These are phyloP conservation scores for Morpho helenor DNA, from an alignment of 2,888 invertebrate species.

Conservation along the genomic window DNA sequence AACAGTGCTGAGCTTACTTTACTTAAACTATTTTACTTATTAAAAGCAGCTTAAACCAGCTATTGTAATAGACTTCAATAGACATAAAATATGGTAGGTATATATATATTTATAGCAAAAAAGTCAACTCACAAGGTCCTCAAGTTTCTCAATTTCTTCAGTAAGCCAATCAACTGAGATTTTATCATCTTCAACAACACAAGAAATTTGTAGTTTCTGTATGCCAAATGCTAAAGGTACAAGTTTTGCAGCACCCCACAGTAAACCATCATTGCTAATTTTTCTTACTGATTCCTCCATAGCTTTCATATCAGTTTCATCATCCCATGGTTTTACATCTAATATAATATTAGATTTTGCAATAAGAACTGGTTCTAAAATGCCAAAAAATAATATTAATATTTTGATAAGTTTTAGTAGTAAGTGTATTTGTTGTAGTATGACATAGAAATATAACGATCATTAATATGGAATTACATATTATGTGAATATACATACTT, in stretches of 20 bases:
- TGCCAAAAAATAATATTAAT: constrained; percentile 1
- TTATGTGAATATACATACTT: constrained; percentile 70
- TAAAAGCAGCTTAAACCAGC: too few species aligned
- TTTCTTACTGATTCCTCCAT: constrained; percentile 90
- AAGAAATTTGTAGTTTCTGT: constrained; percentile 93
- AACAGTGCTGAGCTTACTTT: too few species aligned
- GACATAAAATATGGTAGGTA: too few species aligned
- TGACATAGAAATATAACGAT: not conserved
- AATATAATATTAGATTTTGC: constrained; percentile 97
- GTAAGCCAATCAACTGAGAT: constrained; percentile 92
- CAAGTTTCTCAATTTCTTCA: constrained; percentile 90
- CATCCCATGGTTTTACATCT: constrained; percentile 96
- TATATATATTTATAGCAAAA: too few species aligned
- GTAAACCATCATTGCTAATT: constrained; percentile 89
- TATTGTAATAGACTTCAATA: too few species aligned
- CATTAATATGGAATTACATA: not conserved
- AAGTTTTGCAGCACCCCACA: constrained; percentile 96
- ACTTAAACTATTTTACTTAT: too few species aligned
- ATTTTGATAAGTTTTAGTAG: not conserved
- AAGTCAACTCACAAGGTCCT: constrained; percentile 84
- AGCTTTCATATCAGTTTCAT: constrained; percentile 94
- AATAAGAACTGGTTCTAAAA: constrained; percentile 88
- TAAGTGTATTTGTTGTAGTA: not conserved
- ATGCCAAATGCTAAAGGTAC: constrained; percentile 96
- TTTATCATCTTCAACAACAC: constrained; percentile 98